These are phyloP conservation scores for Ictalurus punctatus DNA, from an alignment of 2,113 vertebrate species.

Conservation along the genomic window DNA sequence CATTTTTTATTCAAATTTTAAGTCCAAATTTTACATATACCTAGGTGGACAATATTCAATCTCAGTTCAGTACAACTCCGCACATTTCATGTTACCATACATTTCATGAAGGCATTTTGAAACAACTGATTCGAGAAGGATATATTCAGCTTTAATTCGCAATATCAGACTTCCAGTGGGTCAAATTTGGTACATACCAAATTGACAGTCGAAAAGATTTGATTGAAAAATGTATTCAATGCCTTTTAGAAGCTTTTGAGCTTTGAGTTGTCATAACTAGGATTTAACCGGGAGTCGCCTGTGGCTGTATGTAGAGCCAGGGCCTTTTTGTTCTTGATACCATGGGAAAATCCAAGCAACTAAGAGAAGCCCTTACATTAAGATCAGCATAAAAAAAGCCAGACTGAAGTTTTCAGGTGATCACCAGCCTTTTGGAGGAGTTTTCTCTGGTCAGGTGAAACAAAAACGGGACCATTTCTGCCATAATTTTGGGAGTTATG, in stretches of 20 bases:
- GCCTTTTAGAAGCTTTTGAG: neutral
- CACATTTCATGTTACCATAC: neutral
- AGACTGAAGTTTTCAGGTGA: neutral
- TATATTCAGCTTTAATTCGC: neutral
- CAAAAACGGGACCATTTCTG: neutral
- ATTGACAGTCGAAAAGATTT: neutral
- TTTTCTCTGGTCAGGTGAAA: neutral
- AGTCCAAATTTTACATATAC: neutral
- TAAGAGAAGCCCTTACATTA: neutral
- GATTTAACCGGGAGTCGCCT: neutral
- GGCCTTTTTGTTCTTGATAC: neutral
- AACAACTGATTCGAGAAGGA: neutral
- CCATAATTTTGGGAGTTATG: neutral
- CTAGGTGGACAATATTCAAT: neutral
- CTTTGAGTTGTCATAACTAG: neutral
- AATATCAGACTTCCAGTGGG: neutral
- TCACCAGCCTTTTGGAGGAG: neutral
- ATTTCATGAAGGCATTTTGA: neutral
- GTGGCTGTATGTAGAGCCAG: neutral
- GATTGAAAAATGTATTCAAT: neutral
- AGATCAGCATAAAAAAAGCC: neutral
- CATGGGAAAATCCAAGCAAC: neutral
- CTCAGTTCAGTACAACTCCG: neutral
- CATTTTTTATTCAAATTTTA: neutral
- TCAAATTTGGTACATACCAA: neutral